Base-by-base conservation (phyloP, 2,113 vertebrate species). In the Nothocercus nigrocapillus region DNA sequence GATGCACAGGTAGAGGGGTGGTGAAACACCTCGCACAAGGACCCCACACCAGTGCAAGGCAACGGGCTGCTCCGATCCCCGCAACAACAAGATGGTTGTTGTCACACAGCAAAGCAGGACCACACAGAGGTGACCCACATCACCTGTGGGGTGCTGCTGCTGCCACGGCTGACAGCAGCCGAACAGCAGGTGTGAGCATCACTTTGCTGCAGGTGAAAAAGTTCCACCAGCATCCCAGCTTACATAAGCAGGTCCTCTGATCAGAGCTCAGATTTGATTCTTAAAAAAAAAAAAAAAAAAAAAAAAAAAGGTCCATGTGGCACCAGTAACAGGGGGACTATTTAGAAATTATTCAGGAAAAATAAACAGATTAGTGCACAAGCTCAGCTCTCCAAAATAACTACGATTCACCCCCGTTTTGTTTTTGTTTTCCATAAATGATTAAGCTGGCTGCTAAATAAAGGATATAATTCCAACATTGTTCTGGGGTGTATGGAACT, bases 271-370 rank as follows among this genome's bases (percentile, higher is more conserved):
- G n/a, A 14, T 20, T 62, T 67, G 22, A 27, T 40, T 69, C 32
- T 47, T 47, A 21, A 47, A 47, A 47, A 47, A 47, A 47, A 47
- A 47, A 20, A 47, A 47, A 47, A 20, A 47, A 47, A 47, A 20
- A 47, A 44, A 44, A 44, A 21, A 21, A 9, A 47, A 18, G 10
- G 20, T 12, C 13, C 28, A 44, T 0, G 0, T 5, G 4, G 32
- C 56, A 66, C 66, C 44, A 11, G 34, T 54, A 83, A 63, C 38
- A 89, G 38, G 66, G 38, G 69, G 15, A 11, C 10, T 73, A 25
- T 44, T 81, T 4, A 75, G 36, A 56, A 87, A 75, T 77, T 74
- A 38, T 77, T 74, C 68, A 62, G 54, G 77, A 88, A 49, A 42
- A 68, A 38, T 42, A 47, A 74, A 44, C n/a, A 83, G 44, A 74